Evolutionary conservation across 2,113 vertebrate species (phyloP).

Genomic region (Ailurus styani): DNA sequence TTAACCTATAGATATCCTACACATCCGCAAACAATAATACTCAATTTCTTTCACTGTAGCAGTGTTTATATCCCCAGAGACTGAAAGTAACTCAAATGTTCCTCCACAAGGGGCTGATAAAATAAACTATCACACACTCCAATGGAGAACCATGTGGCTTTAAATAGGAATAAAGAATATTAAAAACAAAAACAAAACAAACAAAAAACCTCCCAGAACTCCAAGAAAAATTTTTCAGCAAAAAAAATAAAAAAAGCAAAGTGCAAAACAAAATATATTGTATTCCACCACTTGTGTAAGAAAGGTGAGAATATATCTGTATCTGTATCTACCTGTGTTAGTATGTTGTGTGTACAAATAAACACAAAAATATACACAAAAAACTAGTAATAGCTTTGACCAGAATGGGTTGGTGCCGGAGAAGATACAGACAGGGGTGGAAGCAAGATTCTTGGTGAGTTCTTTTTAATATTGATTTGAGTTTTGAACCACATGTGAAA

Average conservation of each 20-base stretch:
- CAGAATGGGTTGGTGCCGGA: neutral
- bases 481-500: neutral
- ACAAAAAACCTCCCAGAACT: neutral
- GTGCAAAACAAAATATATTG: neutral
- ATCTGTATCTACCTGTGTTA: neutral
- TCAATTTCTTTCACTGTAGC: neutral
- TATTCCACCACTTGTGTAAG: neutral
- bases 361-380: neutral
- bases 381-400: neutral
- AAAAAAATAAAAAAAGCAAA: neutral
- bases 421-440: neutral
- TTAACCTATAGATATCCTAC: neutral
- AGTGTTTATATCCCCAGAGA: neutral
- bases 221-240: neutral
- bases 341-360: neutral
- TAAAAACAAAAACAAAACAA: neutral
- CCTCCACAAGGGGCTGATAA: neutral
- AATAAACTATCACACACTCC: neutral
- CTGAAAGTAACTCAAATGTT: neutral
- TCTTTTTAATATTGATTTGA: neutral
- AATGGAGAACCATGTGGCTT: neutral
- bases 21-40: neutral
- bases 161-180: neutral
- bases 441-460: neutral
- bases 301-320: neutral